Percentiles rank a stretch among this genome's conserved stretches.
These are phyloP conservation scores for Brachylomia viminalis DNA, from an alignment of 2,888 invertebrate species.

Conservation along the genomic window DNA sequence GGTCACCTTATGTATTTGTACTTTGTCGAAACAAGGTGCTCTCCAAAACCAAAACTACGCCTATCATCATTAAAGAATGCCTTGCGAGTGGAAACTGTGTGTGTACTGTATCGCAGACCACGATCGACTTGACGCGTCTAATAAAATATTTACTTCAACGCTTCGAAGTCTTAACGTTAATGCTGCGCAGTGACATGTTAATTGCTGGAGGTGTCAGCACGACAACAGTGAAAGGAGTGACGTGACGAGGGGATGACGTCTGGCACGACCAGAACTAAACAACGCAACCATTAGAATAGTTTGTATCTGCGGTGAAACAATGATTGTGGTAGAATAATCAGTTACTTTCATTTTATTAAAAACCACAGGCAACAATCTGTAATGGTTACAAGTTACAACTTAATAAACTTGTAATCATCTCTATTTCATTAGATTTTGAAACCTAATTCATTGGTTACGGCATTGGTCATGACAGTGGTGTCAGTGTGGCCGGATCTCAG, in stretches of 20 bases:
- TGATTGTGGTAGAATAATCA: conserved; percentile 40
- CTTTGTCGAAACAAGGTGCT: conserved; percentile 38
- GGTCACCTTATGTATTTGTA: conserved; percentile 52
- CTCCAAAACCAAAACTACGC: conserved; percentile 40
- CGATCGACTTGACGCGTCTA: conserved; percentile 39
- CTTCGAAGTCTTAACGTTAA: conserved; percentile 70
- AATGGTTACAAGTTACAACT: conserved; percentile 20
- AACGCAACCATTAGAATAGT: conserved; percentile 35
- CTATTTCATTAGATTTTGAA: conserved; percentile 28
- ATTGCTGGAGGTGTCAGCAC: conserved; percentile 82
- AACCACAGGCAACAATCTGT: conserved; percentile 27
- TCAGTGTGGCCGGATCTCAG: conserved; percentile 39
- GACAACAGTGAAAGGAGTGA: conserved; percentile 72
- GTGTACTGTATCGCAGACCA: conserved; percentile 27
- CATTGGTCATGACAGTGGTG: conserved; percentile 39
- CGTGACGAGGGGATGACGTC: conserved; percentile 71
- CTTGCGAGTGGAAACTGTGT: conserved; percentile 39
- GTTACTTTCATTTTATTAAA: conserved; percentile 31
- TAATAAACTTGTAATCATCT: conserved; percentile 32
- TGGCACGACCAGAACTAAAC: conserved; percentile 49
- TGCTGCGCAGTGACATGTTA: conserved; percentile 82
- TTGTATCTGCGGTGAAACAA: conserved; percentile 37
- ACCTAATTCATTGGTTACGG: conserved; percentile 22
- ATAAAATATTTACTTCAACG: conserved; percentile 65
- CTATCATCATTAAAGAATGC: conserved; percentile 34